A percentile compares a stretch with the other conserved stretches of the same genome.
These are phyloP conservation scores for Sebastolobus altivelis DNA, from an alignment of 2,797 vertebrate genomes.

Conservation along the genomic window DNA sequence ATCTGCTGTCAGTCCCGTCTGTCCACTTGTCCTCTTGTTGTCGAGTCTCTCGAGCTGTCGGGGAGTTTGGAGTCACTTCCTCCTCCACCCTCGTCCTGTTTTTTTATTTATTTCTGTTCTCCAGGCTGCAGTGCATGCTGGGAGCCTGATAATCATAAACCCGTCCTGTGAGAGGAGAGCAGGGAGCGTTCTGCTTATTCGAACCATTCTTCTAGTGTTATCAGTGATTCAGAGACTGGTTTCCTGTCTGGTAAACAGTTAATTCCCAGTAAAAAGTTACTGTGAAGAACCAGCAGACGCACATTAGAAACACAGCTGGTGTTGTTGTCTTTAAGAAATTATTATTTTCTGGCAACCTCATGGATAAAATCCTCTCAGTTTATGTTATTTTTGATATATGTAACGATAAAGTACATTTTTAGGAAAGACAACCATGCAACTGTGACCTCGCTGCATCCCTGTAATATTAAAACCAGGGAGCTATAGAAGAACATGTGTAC, in stretches of 20 bases:
- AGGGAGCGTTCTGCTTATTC: slow-evolving; percentile 14
- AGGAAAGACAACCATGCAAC: background rate
- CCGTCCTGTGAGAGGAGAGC: slow-evolving; percentile 42
- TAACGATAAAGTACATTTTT: background rate
- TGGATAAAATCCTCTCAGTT: background rate
- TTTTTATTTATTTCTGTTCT: slow-evolving; percentile 46
- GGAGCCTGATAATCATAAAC: slow-evolving; percentile 30
- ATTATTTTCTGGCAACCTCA: background rate
- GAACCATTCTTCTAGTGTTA: background rate
- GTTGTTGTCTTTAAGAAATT: background rate
- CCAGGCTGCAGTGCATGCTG: slow-evolving; percentile 69
- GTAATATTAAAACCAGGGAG: no score
- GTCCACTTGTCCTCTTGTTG: slow-evolving; percentile 63
- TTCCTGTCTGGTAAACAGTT: background rate
- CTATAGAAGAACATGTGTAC: no score
- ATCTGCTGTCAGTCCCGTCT: slow-evolving; percentile 66
- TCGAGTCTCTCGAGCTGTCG: slow-evolving; percentile 54
- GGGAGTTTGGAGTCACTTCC: slow-evolving; percentile 49
- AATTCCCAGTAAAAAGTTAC: background rate
- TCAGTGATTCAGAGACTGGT: background rate
- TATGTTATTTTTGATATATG: background rate
- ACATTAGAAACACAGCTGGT: no score
- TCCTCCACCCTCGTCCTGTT: slow-evolving; percentile 65
- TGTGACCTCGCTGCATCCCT: no score
- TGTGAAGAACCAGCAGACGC: no score